A percentile compares a stretch with the other conserved stretches of the same genome.
Conservation (phyloP, 1,140 invertebrate species). For the Gonioctena quinquepunctata region DNA sequence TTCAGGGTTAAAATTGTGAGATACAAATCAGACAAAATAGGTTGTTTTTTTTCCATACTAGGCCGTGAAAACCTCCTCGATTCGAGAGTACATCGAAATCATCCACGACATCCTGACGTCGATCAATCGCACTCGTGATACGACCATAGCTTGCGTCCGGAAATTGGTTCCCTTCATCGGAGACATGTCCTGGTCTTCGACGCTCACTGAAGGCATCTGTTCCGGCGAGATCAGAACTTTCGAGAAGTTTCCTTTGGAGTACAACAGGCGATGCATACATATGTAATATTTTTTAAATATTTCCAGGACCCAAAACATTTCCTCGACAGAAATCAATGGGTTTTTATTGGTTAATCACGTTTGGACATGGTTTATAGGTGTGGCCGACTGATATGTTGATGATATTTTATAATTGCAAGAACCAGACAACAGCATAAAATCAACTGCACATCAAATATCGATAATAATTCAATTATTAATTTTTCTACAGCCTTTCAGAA, state of each 20-base stretch:
- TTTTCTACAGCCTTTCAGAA: no score
- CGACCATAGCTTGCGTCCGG: neutral
- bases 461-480: no score
- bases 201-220: neutral
- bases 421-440: no score
- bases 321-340: no score
- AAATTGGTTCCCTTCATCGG: slow-evolving; percentile 1
- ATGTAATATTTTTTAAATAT: slow-evolving; percentile 5
- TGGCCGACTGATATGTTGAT: no score
- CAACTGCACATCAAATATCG: no score
- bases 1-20: no score
- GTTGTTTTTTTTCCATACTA: no score
- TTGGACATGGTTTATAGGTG: no score
- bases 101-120: neutral
- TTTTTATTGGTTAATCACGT: no score
- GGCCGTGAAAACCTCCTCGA: neutral
- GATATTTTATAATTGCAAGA: no score
- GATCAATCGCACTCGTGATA: neutral
- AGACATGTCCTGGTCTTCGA: slow-evolving; percentile 19
- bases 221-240: slow-evolving; percentile 21
- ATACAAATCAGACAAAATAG: no score
- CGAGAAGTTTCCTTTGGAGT: slow-evolving; percentile 28
- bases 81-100: neutral
- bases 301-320: neutral
- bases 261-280: slow-evolving; percentile 20